These are phyloP conservation scores for Hozukius guyotensis DNA, from an alignment of 2,797 vertebrate species.

Conservation along the genomic window DNA sequence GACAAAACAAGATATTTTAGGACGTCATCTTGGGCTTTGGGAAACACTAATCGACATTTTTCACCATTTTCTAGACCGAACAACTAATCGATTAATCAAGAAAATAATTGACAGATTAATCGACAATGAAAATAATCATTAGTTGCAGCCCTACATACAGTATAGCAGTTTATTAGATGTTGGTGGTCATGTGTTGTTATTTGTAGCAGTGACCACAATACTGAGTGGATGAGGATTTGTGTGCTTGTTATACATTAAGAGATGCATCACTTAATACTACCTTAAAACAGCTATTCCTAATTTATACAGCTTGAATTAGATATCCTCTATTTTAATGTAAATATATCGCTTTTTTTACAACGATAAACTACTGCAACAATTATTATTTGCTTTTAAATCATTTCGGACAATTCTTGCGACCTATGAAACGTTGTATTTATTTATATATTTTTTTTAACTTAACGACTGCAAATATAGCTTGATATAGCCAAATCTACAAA, in stretches of 20 bases:
- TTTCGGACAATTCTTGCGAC: background rate
- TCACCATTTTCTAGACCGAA: no score
- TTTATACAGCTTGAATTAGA: background rate
- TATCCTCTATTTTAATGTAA: background rate
- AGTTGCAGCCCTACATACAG: fast-evolving
- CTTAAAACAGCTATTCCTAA: background rate
- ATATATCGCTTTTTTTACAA: background rate
- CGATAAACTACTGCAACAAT: background rate
- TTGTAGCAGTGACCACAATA: background rate
- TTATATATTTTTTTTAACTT: background rate
- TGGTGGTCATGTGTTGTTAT: background rate
- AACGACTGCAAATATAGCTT: background rate
- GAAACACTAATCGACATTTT: no score
- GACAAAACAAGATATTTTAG: no score
- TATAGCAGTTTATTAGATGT: background rate
- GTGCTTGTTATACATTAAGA: background rate
- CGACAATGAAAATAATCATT: no score
- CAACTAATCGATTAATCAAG: fast-evolving
- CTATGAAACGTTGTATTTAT: background rate
- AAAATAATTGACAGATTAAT: no score
- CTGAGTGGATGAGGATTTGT: background rate
- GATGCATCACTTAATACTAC: background rate
- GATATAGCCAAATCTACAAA: background rate
- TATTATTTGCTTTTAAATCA: background rate
- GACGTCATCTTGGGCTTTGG: no score